phyloP scores from a whole-genome alignment of 2,797 vertebrate species.

The Lindbergichthys nudifrons region DNA sequence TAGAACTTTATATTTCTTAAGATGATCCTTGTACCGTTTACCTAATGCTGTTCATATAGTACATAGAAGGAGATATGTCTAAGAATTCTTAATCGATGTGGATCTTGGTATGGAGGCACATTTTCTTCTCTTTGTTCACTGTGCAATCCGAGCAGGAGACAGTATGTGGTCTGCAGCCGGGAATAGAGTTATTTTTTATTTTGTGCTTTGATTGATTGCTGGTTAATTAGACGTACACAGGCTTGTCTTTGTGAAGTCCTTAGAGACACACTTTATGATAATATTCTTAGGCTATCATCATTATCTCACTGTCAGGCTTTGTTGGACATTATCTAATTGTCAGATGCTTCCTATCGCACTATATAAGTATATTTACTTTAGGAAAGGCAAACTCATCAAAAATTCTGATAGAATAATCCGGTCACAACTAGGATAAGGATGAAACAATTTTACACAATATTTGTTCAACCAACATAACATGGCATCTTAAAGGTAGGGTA shows the following conservation, averaged over 20 bases:
- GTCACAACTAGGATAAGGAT: background rate
- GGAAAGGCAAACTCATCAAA: background rate
- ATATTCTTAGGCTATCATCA: constrained; percentile 33
- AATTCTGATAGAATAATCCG: background rate
- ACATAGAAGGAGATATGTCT: background rate
- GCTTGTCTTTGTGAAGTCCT: constrained; percentile 25
- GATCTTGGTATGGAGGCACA: background rate
- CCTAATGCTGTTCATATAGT: background rate
- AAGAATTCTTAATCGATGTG: background rate
- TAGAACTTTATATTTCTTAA: background rate
- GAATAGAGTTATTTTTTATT: background rate
- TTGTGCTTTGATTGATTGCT: constrained; percentile 36
- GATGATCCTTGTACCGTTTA: background rate
- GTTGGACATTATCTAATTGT: constrained; percentile 12
- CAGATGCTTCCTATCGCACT: background rate
- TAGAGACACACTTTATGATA: constrained; percentile 23
- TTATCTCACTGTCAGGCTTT: constrained; percentile 32
- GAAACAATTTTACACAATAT: background rate
- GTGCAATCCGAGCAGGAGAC: background rate
- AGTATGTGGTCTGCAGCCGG: background rate
- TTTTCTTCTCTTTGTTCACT: background rate
- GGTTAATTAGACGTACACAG: constrained; percentile 31
- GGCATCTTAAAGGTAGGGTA: no score
- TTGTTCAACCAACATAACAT: background rate
- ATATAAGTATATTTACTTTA: constrained; percentile 7